Base-by-base conservation (phyloP, 2,113 vertebrate species). In the Muntiacus reevesi region DNA sequence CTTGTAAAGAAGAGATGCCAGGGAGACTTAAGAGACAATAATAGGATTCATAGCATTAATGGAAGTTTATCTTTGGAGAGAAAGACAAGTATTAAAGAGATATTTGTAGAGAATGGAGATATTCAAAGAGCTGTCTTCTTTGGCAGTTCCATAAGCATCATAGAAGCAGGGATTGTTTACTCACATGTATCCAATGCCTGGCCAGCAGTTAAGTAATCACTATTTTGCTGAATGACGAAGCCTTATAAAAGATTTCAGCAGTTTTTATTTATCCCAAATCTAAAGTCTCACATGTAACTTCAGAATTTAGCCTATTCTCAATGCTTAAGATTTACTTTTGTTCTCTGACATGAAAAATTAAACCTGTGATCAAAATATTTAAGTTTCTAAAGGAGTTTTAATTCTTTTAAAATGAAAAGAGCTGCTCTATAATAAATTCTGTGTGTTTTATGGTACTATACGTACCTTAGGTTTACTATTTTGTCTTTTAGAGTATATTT, bases 261-360 rank as follows among this genome's bases (percentile, higher is more conserved):
- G 3, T 78, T 87, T 94, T 87, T 91, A 43, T 74, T 91, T n/a
- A 87, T 59, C 15, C 21, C 23, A 88, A 81, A 25, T 78, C 25
- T 67, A 64, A 40, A 40, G 19, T 64, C 64, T 82, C 67, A 94
- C 52, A 19, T 81, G 3, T 85, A 91, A 17, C 17, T 93, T 96
- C 23, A 91, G 52, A 93, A 81, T 60, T 91, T 91, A 88, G 14
- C 33, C 5, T 71, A 25, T 52, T 96, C 33, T 50, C 9, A 71
- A 96, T 47, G 7, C 5, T 95, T 84, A 92, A 45, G 11, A 40
- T 82, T 96, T 93, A 62, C 43, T 82, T 97, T 76, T 94, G 10
- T 94, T 91, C 59, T 88, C 76, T 91, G 28, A 55, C 28, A 91
- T 88, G 67, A 93, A 95, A 97, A 92, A 76, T 64, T 91, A 89